These are phyloP conservation scores for Macrostomum cliftonense DNA, from an alignment of 2,888 invertebrate genomes.

Conservation along the genomic window DNA sequence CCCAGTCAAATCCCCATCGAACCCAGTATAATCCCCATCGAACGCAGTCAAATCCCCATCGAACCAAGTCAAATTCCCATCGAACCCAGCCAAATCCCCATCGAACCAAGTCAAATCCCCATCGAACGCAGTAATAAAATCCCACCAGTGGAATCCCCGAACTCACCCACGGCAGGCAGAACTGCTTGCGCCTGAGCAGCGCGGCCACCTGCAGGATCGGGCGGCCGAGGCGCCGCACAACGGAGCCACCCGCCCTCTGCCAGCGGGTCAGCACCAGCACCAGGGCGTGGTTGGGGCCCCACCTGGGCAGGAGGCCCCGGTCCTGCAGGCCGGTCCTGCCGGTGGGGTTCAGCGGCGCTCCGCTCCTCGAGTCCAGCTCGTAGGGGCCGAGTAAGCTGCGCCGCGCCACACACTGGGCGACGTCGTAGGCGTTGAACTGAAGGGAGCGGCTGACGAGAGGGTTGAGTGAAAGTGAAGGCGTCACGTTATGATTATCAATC, in stretches of 20 bases:
- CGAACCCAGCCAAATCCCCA: too few species aligned
- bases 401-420: neutral
- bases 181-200: constrained; percentile 5
- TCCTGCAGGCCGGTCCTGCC: constrained; percentile 25
- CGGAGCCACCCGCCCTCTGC: constrained; percentile 1
- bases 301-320: constrained; percentile 24
- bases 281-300: constrained; percentile 27
- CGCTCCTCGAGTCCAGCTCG: constrained; percentile 12
- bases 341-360: constrained; percentile 25
- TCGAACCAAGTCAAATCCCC: too few species aligned
- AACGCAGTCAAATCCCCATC: too few species aligned
- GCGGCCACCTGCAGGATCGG: constrained; percentile 8
- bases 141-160: too few species aligned
- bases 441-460: neutral
- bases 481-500: too few species aligned
- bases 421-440: constrained; percentile 10
- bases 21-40: too few species aligned
- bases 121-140: too few species aligned
- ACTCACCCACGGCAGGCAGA: constrained; percentile 12
- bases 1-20: too few species aligned
- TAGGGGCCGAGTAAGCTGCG: constrained; percentile 9
- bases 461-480: too few species aligned
- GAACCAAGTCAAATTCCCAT: too few species aligned
- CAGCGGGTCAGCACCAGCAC: constrained; percentile 24
- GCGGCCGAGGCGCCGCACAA: neutral